Evolutionary conservation across 2,888 invertebrate genomes (phyloP).

Genomic region (Amorpha juglandis): DNA sequence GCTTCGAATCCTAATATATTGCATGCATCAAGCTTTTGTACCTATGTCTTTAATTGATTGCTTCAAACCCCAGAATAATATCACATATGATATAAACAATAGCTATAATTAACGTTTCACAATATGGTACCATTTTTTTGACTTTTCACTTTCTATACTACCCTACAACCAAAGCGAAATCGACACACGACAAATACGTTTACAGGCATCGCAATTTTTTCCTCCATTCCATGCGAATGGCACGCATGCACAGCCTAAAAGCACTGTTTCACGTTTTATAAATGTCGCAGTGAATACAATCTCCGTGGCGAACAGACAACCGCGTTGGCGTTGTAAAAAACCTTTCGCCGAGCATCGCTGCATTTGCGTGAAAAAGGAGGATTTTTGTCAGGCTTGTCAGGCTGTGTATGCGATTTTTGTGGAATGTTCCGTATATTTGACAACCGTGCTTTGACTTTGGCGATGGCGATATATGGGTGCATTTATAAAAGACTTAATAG

Average conservation of each 20-base stretch:
- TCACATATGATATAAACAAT: too few species aligned
- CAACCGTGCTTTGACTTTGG: too few species aligned
- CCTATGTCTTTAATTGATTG: too few species aligned
- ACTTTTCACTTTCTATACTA: not conserved
- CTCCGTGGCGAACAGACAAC: constrained; percentile 53
- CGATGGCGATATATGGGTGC: too few species aligned
- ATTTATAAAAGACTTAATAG: too few species aligned
- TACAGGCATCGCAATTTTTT: not conserved
- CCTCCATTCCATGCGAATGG: constrained; percentile 8
- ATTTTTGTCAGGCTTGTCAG: not conserved
- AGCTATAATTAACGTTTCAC: too few species aligned
- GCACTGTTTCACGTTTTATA: constrained; percentile 56
- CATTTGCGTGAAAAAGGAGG: constrained; percentile 40
- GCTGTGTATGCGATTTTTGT: not conserved
- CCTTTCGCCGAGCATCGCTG: constrained; percentile 39
- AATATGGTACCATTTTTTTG: too few species aligned
- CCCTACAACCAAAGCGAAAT: not conserved
- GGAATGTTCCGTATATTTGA: constrained; percentile 12
- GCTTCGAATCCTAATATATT: too few species aligned
- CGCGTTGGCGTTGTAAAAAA: constrained; percentile 47
- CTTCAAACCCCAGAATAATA: too few species aligned
- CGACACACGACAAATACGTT: not conserved
- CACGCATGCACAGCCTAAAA: constrained; percentile 43
- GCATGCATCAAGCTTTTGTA: too few species aligned
- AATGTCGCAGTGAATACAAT: constrained; percentile 59